These are phyloP conservation scores for Carcina quercana DNA, from an alignment of 2,888 invertebrate species.

Conservation along the genomic window DNA sequence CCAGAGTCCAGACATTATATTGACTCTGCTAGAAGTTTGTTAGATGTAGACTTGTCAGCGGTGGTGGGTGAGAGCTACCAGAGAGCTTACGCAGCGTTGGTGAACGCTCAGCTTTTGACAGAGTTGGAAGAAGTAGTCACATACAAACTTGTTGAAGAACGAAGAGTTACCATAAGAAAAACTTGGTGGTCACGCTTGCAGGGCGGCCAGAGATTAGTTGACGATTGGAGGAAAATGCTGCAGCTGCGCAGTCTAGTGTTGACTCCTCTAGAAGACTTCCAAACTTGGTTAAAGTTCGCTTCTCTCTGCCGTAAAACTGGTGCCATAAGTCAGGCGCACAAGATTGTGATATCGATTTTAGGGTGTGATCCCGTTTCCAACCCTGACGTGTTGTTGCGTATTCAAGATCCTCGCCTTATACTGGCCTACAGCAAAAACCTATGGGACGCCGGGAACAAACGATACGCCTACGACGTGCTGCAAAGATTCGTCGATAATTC, in stretches of 20 bases:
- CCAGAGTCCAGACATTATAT: constrained; percentile 84
- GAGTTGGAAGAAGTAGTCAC: constrained; percentile 99
- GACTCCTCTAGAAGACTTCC: constrained; percentile 93
- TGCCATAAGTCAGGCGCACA: constrained; percentile 89
- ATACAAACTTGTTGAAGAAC: constrained; percentile 95
- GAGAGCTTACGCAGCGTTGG: constrained; percentile 94
- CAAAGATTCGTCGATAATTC: constrained; percentile 81
- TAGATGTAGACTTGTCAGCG: constrained; percentile 96
- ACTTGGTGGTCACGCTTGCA: constrained; percentile 98
- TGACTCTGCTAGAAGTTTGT: constrained; percentile 91
- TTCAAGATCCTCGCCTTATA: constrained; percentile 88
- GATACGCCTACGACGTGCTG: constrained; percentile 84
- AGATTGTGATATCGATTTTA: constrained; percentile 89
- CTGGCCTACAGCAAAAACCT: constrained; percentile 97
- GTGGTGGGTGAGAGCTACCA: constrained; percentile 97
- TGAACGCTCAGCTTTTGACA: constrained; percentile 96
- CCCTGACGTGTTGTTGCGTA: constrained; percentile 81
- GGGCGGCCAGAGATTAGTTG: constrained; percentile 95
- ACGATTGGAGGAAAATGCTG: constrained; percentile 98
- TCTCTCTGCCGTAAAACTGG: constrained; percentile 96
- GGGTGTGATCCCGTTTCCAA: constrained; percentile 86
- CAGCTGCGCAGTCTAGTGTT: constrained; percentile 95
- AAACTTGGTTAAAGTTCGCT: constrained; percentile 97
- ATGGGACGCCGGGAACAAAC: constrained; percentile 89
- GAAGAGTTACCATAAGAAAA: constrained; percentile 82